Percentiles rank a stretch among this genome's conserved stretches.
Conservation (phyloP, 2,888 invertebrate species). For the Ypsolopha sequella region DNA sequence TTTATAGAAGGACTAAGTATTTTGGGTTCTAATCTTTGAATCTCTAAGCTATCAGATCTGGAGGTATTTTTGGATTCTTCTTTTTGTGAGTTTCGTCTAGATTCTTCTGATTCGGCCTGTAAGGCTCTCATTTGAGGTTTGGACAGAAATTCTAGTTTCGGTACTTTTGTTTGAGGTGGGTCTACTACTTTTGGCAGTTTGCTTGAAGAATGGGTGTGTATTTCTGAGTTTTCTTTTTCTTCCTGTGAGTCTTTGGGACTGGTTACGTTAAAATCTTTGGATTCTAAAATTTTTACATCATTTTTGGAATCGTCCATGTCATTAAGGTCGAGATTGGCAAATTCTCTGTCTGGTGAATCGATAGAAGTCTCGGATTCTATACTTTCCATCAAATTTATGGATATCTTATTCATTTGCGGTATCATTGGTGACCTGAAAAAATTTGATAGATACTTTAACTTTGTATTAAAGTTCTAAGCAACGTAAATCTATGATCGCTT, state of each 20-base stretch:
- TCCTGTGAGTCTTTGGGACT: conserved; percentile 25
- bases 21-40: conserved; percentile 24
- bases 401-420: conserved; percentile 57
- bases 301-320: conserved; percentile 26
- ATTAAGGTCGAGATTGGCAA: conserved; percentile 53
- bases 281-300: conserved; percentile 8
- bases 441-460: too few relatives aligned
- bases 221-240: conserved; percentile 40
- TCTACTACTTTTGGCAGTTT: not conserved
- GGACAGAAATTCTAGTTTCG: conserved; percentile 41
- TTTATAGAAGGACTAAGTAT: conserved; percentile 32
- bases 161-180: conserved; percentile 52
- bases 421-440: conserved; percentile 60
- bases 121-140: conserved; percentile 31
- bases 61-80: conserved; percentile 27
- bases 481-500: too few relatives aligned
- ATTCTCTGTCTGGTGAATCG: conserved; percentile 60
- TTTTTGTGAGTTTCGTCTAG: conserved; percentile 25
- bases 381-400: conserved; percentile 65
- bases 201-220: conserved; percentile 14
- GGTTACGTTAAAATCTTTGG: conserved; percentile 2
- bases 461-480: too few relatives aligned
- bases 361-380: conserved; percentile 66
- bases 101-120: conserved; percentile 37
- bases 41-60: conserved; percentile 21